Evolutionary conservation across 2,113 vertebrate genomes (phyloP), one percentile per base, ranked within the genome.

Genomic region (Eulemur rufifrons): DNA sequence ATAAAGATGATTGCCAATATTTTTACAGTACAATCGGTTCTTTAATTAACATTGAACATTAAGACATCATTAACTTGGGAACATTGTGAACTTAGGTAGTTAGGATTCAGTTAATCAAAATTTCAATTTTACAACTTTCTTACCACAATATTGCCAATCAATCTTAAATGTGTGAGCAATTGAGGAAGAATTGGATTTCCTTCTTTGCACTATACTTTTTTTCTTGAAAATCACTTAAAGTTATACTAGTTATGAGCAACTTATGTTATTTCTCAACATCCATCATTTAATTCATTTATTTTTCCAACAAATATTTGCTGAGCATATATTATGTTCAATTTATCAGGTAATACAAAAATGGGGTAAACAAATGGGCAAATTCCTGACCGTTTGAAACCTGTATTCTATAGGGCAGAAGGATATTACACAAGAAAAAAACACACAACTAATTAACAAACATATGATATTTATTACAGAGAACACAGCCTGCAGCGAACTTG

Each of bases 251-350:
- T 83, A 14, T 29, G 34, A 83, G 18, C 69, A 15, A 3, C 14
- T 73, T 89, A 34, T 47, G 18, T 87, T 92, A 59, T 64, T 78
- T 12, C 47, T 71, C 45, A 93, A n/a, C 4, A 47, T 34, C 29
- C n/a, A 71, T 83, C 59, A 80, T 80, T 50, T 78, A 9, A 54
- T 78, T 94, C 17, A n/a, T 90, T 91, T 68, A 81, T 71, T 93
- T 95, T 87, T 87, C 23, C 13, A 66, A 52, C 2, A 56, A 69
- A 25, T 80, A 45, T 34, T 56, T 52, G 52, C 66, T 56, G 10
- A 80, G 18, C 47, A 4, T 0, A 34, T 86, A 8, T 59, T 71
- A 21, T 34, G 50, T 68, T 73, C 45, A 45, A 14, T 86, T 0
- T 45, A 59, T 52, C 20, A 86, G n/a, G 18, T 11, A 59, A 2